phyloP scores from a whole-genome alignment of 1,140 invertebrate genomes.

The Euwallacea similis region DNA sequence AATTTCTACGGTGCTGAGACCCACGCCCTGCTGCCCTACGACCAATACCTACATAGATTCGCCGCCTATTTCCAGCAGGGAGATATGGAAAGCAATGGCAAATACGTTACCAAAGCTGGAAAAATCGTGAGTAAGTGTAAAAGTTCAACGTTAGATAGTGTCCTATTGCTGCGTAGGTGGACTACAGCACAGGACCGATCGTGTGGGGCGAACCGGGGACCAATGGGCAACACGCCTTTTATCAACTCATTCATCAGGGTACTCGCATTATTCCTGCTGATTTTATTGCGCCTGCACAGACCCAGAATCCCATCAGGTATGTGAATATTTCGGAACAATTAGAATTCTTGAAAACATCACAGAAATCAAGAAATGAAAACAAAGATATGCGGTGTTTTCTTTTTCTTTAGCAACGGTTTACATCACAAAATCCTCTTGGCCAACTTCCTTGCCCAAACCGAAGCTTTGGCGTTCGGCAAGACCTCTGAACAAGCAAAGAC shows the following conservation, averaged over 20 bases:
- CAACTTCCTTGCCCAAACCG: slow-evolving; percentile 98
- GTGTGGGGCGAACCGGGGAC: slow-evolving; percentile 94
- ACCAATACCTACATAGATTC: slow-evolving; percentile 98
- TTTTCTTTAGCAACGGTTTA: slow-evolving; percentile 58
- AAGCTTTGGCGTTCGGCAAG: slow-evolving; percentile 94
- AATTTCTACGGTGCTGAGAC: slow-evolving; percentile 97
- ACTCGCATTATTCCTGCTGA: slow-evolving; percentile 92
- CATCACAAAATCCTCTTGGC: slow-evolving; percentile 90
- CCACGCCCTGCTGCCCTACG: slow-evolving; percentile 95
- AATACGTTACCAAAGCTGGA: slow-evolving; percentile 85
- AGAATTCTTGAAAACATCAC: not conserved
- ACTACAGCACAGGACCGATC: slow-evolving; percentile 65
- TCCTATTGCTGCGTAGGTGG: slow-evolving; percentile 45
- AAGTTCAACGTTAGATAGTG: slow-evolving; percentile 13
- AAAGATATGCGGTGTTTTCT: too few relatives aligned
- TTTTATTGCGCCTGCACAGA: slow-evolving; percentile 92
- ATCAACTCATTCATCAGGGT: slow-evolving; percentile 94
- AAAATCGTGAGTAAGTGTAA: slow-evolving; percentile 60
- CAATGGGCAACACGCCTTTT: slow-evolving; percentile 99
- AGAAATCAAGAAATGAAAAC: not conserved
- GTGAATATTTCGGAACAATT: not conserved
- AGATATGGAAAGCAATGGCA: slow-evolving; percentile 99
- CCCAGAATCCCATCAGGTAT: slow-evolving; percentile 83
- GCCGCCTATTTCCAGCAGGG: slow-evolving; percentile 99
- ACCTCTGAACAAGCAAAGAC: slow-evolving; percentile 71